Evolutionary conservation across 2,113 vertebrate species (phyloP).

Genomic region (Melanostigma gelatinosum): DNA sequence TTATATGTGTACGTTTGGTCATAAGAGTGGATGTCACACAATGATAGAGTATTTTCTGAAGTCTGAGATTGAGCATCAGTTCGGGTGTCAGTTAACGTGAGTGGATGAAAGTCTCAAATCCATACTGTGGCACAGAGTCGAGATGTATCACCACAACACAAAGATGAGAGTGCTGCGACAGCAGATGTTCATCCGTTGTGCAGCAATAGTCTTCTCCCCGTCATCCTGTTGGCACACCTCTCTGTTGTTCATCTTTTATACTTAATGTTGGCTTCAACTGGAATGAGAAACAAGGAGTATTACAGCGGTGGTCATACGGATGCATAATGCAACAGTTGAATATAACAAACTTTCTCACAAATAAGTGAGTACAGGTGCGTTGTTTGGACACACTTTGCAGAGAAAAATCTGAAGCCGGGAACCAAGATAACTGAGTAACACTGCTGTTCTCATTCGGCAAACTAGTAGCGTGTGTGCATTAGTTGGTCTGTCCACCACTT

Average conservation of each 20-base stretch:
- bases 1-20: not conserved
- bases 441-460: not conserved
- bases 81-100: constrained; percentile 23
- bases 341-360: not conserved
- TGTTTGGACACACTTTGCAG: not conserved
- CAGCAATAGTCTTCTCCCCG: not conserved
- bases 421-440: not conserved
- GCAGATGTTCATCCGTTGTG: not conserved
- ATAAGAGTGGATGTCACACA: not conserved
- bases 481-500: not conserved
- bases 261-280: constrained; percentile 79
- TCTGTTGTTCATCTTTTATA: constrained; percentile 63
- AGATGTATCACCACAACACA: not conserved
- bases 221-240: not conserved
- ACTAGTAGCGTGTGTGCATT: not conserved
- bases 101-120: not conserved
- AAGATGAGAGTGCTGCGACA: not conserved
- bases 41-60: not conserved
- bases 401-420: not conserved
- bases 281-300: constrained; percentile 41
- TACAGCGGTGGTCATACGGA: not conserved
- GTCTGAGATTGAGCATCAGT: not conserved
- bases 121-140: not conserved
- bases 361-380: not conserved
- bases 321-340: not conserved